phyloP scores from a whole-genome alignment of 2,113 vertebrate species.

The Carollia perspicillata region DNA sequence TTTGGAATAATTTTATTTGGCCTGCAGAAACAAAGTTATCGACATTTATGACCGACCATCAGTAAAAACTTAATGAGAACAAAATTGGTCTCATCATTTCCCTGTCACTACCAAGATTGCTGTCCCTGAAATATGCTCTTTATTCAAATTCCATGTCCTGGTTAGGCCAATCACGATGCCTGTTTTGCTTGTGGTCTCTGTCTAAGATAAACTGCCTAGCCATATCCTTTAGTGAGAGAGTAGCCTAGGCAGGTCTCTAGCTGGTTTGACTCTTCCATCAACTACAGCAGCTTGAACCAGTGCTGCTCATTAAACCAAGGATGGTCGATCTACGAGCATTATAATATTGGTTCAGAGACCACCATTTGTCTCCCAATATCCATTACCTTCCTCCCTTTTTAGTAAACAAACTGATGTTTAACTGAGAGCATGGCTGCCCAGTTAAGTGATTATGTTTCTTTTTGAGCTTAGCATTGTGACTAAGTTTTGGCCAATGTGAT shows the following conservation, averaged over 20 bases:
- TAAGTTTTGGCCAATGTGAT: neutral
- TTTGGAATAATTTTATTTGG: conserved; percentile 52
- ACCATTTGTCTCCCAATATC: neutral
- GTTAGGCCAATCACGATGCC: neutral
- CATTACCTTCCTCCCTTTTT: neutral
- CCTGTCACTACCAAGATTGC: neutral
- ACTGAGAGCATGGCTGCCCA: neutral
- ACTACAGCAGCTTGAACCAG: neutral
- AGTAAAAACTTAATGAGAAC: conserved; percentile 60
- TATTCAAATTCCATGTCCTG: neutral
- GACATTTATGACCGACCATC: neutral
- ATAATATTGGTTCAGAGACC: neutral
- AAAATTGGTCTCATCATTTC: conserved; percentile 61
- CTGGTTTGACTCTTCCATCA: neutral
- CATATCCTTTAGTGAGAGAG: neutral
- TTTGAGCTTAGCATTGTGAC: neutral
- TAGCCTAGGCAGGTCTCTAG: neutral
- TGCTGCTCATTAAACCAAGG: neutral
- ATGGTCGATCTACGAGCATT: neutral
- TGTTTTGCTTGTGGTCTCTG: neutral
- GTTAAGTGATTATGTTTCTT: neutral
- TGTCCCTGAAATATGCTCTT: neutral
- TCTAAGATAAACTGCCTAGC: neutral
- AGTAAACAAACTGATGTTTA: neutral
- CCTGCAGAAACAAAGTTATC: conserved; percentile 33